Evolutionary conservation across 1,140 invertebrate species (phyloP), one percentile per base, ranked within the genome.

Genomic region (Drosophila gunungcola): DNA sequence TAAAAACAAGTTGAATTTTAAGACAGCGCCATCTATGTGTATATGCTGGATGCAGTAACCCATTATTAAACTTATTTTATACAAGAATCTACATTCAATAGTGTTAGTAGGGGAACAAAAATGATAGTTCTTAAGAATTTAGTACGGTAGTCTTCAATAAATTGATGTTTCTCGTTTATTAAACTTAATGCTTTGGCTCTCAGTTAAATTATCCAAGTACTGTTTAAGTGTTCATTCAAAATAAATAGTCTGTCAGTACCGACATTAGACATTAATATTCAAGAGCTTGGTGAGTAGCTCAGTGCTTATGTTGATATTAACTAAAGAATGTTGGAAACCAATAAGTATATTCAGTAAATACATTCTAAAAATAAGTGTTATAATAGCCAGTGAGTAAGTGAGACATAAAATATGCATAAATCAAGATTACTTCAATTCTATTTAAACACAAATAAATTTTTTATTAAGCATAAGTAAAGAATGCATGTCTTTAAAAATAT

Each of bases 201-300:
- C 34, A 52, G 21, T 21, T 52, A 36, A 36, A 36, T 16, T 5
- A 51, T 34, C 27, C 34, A 21, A 36, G 13, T 12, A 36, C 13
- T 21, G 12, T 21, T 36, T 52, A 21, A 21, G 32, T 52, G 13
- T 12, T 52, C 3, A 36, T 16, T 4, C 4, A 16, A 21, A 10
- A 36, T 4, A 27, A 27, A 13, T 7, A 48, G 25, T 48, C 45
- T 48, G 12, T 29, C 21, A n/a, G 25, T 21, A 6, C 32, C 3
- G 13, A 32, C 49, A 52, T 52, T 36, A 11, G 10, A 12, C 29
- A 36, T 52, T 36, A 52, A 52, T 49, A 52, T 52, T 34, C 32
- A 34, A 36, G 29, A 36, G 49, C 49, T 12, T 16, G 7, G 6
- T 13, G 25, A 13, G 25, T n/a, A 29, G 46, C 27, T 9, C 27